Evolutionary conservation across 1,140 invertebrate genomes (phyloP), one percentile per base, ranked within the genome.

Genomic region (Dolichoris vasculosae): DNA sequence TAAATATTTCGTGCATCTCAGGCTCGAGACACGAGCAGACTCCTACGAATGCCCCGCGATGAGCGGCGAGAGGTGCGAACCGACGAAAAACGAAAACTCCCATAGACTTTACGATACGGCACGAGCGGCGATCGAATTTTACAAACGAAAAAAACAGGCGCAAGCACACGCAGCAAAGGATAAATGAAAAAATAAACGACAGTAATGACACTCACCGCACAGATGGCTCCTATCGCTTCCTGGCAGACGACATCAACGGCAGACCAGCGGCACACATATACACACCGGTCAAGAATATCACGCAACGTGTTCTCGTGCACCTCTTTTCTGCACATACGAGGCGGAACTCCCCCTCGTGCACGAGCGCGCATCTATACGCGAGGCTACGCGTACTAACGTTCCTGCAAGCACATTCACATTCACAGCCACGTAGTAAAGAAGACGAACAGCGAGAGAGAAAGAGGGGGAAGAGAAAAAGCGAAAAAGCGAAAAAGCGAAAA

Each of bases 241-340:
- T 80, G 26, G 59, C 38, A 63, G 13, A n/a, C 32, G 64, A 82
- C 64, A 32, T 48, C 46, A 43, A 69, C 35, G 75, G 35, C 81
- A 82, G 73, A 75, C 73, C 73, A 75, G 43, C 73, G n/a, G 26
- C 75, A 51, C 75, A 76, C 75, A 43, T 35, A 51, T 9, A 51
- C 67, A 55, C n/a, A 71, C 64, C 43, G 63, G 64, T 23, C 79
- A 35, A 46, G 6, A 4, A 51, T 69, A 38, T 46, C 64, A 40
- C 40, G 35, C 30, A 82, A 73, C 80, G 67, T 82, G 81, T 69
- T 82, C 85, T 81, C 75, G 81, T 86, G 86, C 84, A 51, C 75
- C 76, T n/a, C 51, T 69, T 75, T 63, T 83, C 82, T 43, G 76
- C 63, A 85, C 23, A 23, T 83, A 82, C 81, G 82, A 75, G 59